These are phyloP conservation scores for Nothocercus nigrocapillus DNA, from an alignment of 2,113 vertebrate genomes.

Conservation along the genomic window DNA sequence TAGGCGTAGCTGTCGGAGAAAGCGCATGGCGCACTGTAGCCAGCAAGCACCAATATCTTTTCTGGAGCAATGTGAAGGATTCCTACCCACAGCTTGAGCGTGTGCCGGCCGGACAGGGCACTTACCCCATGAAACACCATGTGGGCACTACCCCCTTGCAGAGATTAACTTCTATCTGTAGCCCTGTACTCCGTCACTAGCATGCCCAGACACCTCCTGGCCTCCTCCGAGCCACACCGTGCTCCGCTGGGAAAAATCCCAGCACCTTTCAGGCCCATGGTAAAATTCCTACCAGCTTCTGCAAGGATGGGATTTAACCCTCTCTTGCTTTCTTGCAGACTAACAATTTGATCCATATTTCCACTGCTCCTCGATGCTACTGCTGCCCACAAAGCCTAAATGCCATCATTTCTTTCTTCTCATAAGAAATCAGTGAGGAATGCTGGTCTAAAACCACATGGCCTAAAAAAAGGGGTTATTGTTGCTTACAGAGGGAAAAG, in stretches of 20 bases:
- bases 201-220: accelerated
- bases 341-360: background rate
- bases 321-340: background rate
- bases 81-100: accelerated
- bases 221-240: background rate
- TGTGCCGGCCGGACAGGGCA: background rate
- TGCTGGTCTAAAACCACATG: background rate
- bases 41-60: background rate
- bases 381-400: background rate
- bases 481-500: background rate
- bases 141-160: background rate
- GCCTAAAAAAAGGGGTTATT: background rate
- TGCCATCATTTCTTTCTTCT: background rate
- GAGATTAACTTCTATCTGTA: background rate
- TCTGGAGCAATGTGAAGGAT: background rate
- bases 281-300: background rate
- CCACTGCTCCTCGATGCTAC: no score
- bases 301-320: background rate
- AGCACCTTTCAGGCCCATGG: background rate
- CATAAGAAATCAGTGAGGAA: background rate
- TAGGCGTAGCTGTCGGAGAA: background rate
- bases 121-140: background rate
- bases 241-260: background rate
- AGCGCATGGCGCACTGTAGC: accelerated
- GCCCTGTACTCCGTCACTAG: background rate